Evolutionary conservation across 2,113 vertebrate genomes (phyloP).

Genomic region (Mus musculus): GRCm39 chr17:71988001-71988500

Average conservation of each 20-base stretch:
- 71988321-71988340: neutral
- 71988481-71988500: neutral
- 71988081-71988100: neutral
- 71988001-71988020: neutral
- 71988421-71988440: neutral
- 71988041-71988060: neutral
- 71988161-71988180: neutral
- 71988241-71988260: neutral
- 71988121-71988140: neutral
- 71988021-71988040: no score
- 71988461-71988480: neutral
- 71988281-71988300: neutral
- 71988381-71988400: neutral
- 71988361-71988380: no score
- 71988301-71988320: neutral
- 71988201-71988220: neutral
- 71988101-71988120: neutral
- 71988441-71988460: neutral
- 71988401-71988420: neutral
- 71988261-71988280: rapidly evolving
- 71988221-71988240: neutral
- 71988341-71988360: neutral
- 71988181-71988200: no score
- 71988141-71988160: neutral
- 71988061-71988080: neutral